phyloP scores from a whole-genome alignment of 2,888 invertebrate species.

The Protophormia terraenovae region DNA sequence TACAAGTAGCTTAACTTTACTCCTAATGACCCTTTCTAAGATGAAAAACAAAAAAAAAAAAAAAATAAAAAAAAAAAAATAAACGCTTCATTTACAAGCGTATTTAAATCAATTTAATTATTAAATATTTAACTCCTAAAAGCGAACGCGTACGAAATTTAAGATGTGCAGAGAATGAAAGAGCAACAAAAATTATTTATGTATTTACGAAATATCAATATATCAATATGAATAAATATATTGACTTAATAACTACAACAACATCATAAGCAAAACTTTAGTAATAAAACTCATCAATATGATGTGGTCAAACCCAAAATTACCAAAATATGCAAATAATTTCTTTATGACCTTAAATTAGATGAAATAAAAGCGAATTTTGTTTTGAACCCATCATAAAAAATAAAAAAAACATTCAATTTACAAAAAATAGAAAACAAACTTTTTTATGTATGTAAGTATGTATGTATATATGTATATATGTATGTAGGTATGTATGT shows the following conservation, averaged over 20 bases:
- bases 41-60: not conserved
- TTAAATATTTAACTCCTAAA: not conserved
- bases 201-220: not conserved
- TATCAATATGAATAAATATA: not conserved
- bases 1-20: constrained; percentile 44
- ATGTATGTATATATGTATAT: not conserved
- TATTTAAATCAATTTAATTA: constrained; percentile 42
- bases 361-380: not conserved
- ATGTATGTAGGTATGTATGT: not conserved
- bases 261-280: not conserved
- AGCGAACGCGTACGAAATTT: not conserved
- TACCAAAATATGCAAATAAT: not conserved
- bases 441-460: not conserved
- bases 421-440: not conserved
- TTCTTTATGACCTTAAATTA: not conserved
- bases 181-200: not conserved
- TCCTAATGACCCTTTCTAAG: constrained; percentile 22
- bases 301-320: not conserved
- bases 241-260: not conserved
- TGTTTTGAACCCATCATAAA: not conserved
- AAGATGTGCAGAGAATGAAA: not conserved
- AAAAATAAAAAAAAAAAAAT: not conserved
- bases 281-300: not conserved
- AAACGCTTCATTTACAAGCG: not conserved
- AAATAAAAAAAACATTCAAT: not conserved